Percentiles rank a stretch among this genome's conserved stretches.
Evolutionary conservation across 2,888 invertebrate genomes (phyloP).

Genomic region (Acleris sparsana): DNA sequence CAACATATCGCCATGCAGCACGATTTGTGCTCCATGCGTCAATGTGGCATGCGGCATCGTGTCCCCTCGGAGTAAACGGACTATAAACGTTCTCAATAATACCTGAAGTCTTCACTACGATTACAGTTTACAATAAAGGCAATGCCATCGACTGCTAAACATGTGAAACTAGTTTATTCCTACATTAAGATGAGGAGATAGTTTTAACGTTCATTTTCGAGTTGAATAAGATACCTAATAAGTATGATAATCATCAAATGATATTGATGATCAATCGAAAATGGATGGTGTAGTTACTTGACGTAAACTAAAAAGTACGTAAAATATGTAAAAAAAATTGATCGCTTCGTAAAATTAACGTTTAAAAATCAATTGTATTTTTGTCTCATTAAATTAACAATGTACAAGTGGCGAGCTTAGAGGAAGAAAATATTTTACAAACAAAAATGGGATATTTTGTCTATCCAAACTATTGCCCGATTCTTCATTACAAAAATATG

Average conservation of each 20-base stretch:
- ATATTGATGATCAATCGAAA: too few relatives aligned
- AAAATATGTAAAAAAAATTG: constrained; percentile 19
- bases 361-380: constrained; percentile 41
- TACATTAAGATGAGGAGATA: not conserved
- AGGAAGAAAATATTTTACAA: constrained; percentile 37
- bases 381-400: constrained; percentile 43
- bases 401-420: constrained; percentile 71
- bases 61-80: constrained; percentile 1
- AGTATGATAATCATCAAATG: too few relatives aligned
- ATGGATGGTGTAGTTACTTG: not conserved
- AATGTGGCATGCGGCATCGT: too few relatives aligned
- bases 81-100: constrained; percentile 16
- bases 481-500: constrained; percentile 10
- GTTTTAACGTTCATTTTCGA: constrained; percentile 9
- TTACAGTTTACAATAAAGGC: constrained; percentile 40
- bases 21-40: too few relatives aligned
- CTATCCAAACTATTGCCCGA: constrained; percentile 37
- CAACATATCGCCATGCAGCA: too few relatives aligned
- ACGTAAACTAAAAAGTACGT: constrained; percentile 1
- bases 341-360: constrained; percentile 15
- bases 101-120: constrained; percentile 33
- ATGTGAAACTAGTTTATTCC: constrained; percentile 55
- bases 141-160: constrained; percentile 56
- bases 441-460: constrained; percentile 43
- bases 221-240: not conserved